A percentile compares a stretch with the other conserved stretches of the same genome.
Evolutionary conservation across 2,797 vertebrate species (phyloP).

Genomic region (Philypnodon macrostomus): DNA sequence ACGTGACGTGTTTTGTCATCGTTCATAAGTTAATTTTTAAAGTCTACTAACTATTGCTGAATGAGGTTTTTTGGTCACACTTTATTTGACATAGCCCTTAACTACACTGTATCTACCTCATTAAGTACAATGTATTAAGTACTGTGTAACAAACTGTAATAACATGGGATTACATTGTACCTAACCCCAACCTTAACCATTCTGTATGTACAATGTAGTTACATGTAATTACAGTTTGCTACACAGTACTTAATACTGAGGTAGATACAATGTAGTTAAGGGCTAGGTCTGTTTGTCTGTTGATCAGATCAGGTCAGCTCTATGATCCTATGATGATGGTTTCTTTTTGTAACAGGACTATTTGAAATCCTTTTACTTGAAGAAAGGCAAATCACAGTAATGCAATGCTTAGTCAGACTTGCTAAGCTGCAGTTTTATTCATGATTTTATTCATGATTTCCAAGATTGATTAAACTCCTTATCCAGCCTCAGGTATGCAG

Average conservation of each 20-base stretch:
- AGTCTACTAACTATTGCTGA: not conserved
- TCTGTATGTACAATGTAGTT: too few relatives aligned
- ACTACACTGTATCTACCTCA: too few relatives aligned
- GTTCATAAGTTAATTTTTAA: not conserved
- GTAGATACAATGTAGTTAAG: too few relatives aligned
- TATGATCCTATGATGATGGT: constrained; percentile 1
- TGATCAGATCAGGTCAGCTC: constrained; percentile 4
- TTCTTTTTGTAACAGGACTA: constrained; percentile 12
- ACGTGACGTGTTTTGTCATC: not conserved
- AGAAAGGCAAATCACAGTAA: not conserved
- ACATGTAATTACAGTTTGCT: too few relatives aligned
- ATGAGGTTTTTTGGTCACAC: not conserved
- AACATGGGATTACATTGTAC: too few relatives aligned
- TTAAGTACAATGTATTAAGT: too few relatives aligned
- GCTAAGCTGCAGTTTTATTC: constrained; percentile 41
- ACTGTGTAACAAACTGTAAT: too few relatives aligned
- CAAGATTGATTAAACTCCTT: constrained; percentile 36
- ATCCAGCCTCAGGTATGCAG: constrained; percentile 20
- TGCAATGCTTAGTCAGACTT: constrained; percentile 18
- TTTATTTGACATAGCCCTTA: too few relatives aligned
- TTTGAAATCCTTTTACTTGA: constrained; percentile 11
- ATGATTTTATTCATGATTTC: constrained; percentile 34
- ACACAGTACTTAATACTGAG: too few relatives aligned
- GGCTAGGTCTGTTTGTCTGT: too few relatives aligned
- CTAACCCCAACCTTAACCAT: too few relatives aligned